These are phyloP conservation scores for Leguminivora glycinivorella DNA, from an alignment of 1,140 invertebrate species.

Conservation along the genomic window DNA sequence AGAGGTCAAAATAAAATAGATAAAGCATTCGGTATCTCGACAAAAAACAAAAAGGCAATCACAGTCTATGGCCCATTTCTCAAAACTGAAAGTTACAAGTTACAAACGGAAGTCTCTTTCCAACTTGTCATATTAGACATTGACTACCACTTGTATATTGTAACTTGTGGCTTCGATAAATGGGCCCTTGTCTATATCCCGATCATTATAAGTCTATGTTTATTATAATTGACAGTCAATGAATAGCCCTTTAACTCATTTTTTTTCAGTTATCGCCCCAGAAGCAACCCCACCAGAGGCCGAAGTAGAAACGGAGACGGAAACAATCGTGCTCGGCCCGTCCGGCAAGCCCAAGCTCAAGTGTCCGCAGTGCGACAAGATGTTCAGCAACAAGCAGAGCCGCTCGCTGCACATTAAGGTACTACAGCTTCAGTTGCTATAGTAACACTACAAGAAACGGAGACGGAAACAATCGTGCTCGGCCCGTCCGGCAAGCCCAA, in stretches of 20 bases:
- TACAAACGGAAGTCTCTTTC: too few relatives aligned
- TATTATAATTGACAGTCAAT: too few relatives aligned
- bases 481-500: conserved; percentile 38
- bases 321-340: background rate
- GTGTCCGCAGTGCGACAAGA: conserved; percentile 80
- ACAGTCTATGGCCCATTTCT: too few relatives aligned
- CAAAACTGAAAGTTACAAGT: too few relatives aligned
- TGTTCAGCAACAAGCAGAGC: conserved; percentile 80
- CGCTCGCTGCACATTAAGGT: conserved; percentile 80
- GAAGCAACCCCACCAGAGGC: background rate
- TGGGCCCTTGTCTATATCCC: too few relatives aligned
- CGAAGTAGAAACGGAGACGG: background rate
- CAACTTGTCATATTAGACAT: too few relatives aligned
- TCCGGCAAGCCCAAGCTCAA: conserved; percentile 50
- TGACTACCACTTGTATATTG: too few relatives aligned
- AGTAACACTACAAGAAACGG: background rate
- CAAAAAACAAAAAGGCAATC: too few relatives aligned
- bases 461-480: background rate
- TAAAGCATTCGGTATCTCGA: too few relatives aligned
- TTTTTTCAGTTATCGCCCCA: background rate
- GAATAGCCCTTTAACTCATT: background rate
- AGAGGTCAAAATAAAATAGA: too few relatives aligned
- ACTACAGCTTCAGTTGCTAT: background rate
- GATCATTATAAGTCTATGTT: too few relatives aligned
- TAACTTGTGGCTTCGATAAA: too few relatives aligned